A percentile compares a stretch with the other conserved stretches of the same genome.
phyloP scores from a whole-genome alignment of 1,140 invertebrate genomes.

The Aradophagus sp. region DNA sequence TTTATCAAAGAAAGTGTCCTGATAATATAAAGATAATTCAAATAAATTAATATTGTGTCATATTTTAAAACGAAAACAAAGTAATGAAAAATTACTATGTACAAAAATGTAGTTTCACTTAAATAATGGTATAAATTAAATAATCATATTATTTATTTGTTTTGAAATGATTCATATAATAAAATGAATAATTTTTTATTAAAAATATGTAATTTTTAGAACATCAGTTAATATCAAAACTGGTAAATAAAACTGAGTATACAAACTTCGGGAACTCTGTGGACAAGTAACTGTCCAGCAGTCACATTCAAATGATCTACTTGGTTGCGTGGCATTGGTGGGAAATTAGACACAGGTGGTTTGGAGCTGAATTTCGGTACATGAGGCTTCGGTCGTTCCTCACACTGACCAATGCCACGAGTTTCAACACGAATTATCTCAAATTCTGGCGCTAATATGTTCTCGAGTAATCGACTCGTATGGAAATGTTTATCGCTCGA shows the following conservation, averaged over 20 bases:
- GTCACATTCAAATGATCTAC: slow-evolving; percentile 88
- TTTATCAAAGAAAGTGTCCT: slow-evolving; percentile 93
- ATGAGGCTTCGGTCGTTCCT: slow-evolving; percentile 66
- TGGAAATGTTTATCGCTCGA: slow-evolving; percentile 14
- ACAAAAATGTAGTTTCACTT: too few species aligned
- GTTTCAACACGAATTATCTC: slow-evolving; percentile 78
- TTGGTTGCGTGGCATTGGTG: slow-evolving; percentile 86
- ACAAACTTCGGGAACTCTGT: slow-evolving; percentile 86
- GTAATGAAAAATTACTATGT: too few species aligned
- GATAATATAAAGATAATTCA: slow-evolving; percentile 28
- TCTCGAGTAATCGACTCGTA: slow-evolving; percentile 76
- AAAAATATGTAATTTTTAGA: too few species aligned
- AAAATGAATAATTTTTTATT: too few species aligned
- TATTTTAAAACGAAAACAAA: neutral
- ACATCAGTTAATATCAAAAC: too few species aligned
- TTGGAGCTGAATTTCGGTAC: slow-evolving; percentile 74
- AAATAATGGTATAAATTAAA: too few species aligned
- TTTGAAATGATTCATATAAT: too few species aligned
- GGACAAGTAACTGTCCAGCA: slow-evolving; percentile 85
- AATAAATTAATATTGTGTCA: neutral
- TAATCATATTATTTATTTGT: too few species aligned
- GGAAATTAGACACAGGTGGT: slow-evolving; percentile 79
- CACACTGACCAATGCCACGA: slow-evolving; percentile 80
- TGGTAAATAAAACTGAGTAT: too few species aligned
- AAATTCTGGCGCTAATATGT: slow-evolving; percentile 79